These are phyloP conservation scores for Machimus rusticus DNA, from an alignment of 2,888 invertebrate genomes.

Conservation along the genomic window DNA sequence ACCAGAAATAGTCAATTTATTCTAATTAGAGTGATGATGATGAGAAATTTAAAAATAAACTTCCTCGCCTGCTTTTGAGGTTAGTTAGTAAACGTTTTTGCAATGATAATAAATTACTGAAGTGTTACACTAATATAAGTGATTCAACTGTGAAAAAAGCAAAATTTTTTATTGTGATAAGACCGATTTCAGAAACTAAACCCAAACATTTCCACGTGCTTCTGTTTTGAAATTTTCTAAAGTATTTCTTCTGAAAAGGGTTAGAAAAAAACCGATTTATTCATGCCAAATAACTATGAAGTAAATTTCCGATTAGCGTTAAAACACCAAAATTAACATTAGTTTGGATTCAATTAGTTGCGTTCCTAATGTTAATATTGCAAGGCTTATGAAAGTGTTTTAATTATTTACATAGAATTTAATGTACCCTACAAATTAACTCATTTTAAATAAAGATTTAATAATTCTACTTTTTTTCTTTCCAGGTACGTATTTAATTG, in stretches of 20 bases:
- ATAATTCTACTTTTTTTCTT: not conserved
- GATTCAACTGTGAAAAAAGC: not conserved
- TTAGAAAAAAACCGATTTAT: too few relatives aligned
- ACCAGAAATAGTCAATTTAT: not conserved
- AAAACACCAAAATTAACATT: too few relatives aligned
- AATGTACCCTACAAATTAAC: not conserved
- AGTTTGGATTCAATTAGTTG: not conserved
- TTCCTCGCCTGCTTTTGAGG: not conserved
- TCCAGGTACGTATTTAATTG: conserved; percentile 1
- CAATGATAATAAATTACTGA: too few relatives aligned
- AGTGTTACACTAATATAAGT: not conserved
- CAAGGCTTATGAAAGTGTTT: not conserved
- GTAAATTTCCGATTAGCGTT: too few relatives aligned
- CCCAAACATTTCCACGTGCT: too few relatives aligned
- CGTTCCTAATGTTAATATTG: not conserved
- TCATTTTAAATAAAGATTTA: not conserved
- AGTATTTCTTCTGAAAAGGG: too few relatives aligned
- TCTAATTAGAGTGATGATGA: not conserved
- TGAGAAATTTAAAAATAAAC: not conserved
- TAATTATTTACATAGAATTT: not conserved
- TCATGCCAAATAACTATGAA: too few relatives aligned
- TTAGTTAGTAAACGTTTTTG: too few relatives aligned
- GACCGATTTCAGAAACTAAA: too few relatives aligned
- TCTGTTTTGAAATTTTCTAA: too few relatives aligned
- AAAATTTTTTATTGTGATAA: too few relatives aligned